Percentiles rank a stretch among this genome's conserved stretches.
These are phyloP conservation scores for Chrysodeixis includens DNA, from an alignment of 2,888 invertebrate genomes.

Conservation along the genomic window DNA sequence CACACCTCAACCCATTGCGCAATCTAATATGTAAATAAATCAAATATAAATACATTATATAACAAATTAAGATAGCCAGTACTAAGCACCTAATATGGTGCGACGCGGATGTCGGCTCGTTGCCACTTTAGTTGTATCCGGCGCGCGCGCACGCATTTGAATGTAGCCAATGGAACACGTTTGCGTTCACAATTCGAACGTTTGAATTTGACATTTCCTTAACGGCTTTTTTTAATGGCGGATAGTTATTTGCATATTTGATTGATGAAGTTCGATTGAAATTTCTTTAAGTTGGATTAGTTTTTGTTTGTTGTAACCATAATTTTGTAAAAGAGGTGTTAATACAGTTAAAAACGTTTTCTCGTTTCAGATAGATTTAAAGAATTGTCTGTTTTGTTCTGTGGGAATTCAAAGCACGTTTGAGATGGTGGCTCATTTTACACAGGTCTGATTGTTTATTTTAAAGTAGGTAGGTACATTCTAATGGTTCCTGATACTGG, in stretches of 20 bases:
- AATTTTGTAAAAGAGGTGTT: too few relatives aligned
- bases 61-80: constrained; percentile 48
- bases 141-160: constrained; percentile 74
- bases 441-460: too few relatives aligned
- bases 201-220: constrained; percentile 67
- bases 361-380: too few relatives aligned
- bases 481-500: too few relatives aligned
- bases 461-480: too few relatives aligned
- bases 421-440: too few relatives aligned
- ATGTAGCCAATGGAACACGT: constrained; percentile 74
- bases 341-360: too few relatives aligned
- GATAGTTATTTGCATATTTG: constrained; percentile 22
- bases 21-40: constrained; percentile 44
- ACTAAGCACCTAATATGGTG: constrained; percentile 66
- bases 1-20: not conserved
- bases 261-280: constrained; percentile 7
- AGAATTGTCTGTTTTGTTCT: too few relatives aligned
- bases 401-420: too few relatives aligned
- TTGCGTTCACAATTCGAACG: constrained; percentile 75
- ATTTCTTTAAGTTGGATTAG: not conserved
- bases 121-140: constrained; percentile 82
- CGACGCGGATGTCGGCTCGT: constrained; percentile 76
- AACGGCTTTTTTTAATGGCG: constrained; percentile 45
- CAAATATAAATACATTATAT: constrained; percentile 30
- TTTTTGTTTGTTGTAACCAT: not conserved